Evolutionary conservation across 2,888 invertebrate species (phyloP).

Genomic region (Coelopa pilipes): DNA sequence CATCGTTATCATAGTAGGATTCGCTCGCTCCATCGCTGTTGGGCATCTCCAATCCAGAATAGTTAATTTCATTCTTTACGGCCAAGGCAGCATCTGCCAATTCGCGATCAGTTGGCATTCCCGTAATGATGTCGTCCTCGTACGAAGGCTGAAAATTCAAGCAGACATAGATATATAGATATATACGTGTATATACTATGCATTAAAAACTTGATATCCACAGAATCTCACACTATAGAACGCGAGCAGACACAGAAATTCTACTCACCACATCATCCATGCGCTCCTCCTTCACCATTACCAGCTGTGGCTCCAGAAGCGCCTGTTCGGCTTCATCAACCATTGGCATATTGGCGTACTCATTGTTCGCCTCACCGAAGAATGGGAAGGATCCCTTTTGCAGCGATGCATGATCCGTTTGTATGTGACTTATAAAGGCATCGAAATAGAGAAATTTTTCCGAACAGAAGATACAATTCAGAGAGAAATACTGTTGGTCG

Average conservation of each 20-base stretch:
- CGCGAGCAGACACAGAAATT: neutral
- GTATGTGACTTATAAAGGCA: slow-evolving; percentile 61
- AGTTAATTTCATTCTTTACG: slow-evolving; percentile 54
- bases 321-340: slow-evolving; percentile 51
- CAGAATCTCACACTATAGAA: neutral
- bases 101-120: slow-evolving; percentile 41
- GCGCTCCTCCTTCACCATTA: slow-evolving; percentile 53
- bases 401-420: slow-evolving; percentile 53
- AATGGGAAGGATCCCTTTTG: slow-evolving; percentile 33
- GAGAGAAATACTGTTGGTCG: slow-evolving; percentile 60
- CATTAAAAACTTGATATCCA: no score
- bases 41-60: slow-evolving; percentile 47
- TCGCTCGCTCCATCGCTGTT: slow-evolving; percentile 38
- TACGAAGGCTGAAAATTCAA: neutral
- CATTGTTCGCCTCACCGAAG: slow-evolving; percentile 27
- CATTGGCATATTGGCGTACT: slow-evolving; percentile 35
- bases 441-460: slow-evolving; percentile 63
- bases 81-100: slow-evolving; percentile 39
- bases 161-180: neutral
- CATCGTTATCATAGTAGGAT: slow-evolving; percentile 46
- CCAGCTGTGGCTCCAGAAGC: slow-evolving; percentile 58
- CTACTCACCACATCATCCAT: slow-evolving; percentile 40
- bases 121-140: slow-evolving; percentile 30
- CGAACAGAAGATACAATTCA: slow-evolving; percentile 55
- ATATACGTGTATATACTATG: neutral